Conservation (phyloP, 2,888 invertebrate species). For the Onthophagus sagittarius region DNA sequence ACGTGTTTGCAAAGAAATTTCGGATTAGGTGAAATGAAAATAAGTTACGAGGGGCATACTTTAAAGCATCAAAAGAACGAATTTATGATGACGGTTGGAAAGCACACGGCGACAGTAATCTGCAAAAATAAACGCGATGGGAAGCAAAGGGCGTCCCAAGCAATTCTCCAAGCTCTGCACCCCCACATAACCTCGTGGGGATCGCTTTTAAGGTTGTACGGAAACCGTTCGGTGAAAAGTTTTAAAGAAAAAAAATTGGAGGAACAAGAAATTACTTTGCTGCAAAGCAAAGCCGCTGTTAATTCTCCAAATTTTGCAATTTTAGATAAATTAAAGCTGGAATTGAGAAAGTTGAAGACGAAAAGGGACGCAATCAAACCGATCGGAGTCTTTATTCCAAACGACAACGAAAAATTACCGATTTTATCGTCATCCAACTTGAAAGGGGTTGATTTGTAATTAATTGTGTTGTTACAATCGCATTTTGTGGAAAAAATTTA, state of each 20-base stretch:
- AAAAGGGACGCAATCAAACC: slow-evolving; percentile 53
- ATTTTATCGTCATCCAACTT: slow-evolving; percentile 72
- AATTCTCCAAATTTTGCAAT: slow-evolving; percentile 92
- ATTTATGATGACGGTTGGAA: slow-evolving; percentile 91
- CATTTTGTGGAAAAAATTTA: too few relatives aligned
- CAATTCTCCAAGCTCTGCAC: slow-evolving; percentile 81
- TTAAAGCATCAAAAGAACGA: slow-evolving; percentile 89
- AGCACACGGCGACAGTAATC: slow-evolving; percentile 84
- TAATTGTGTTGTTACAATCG: neutral
- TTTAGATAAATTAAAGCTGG: slow-evolving; percentile 74
- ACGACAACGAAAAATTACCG: slow-evolving; percentile 60
- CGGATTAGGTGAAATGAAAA: slow-evolving; percentile 84
- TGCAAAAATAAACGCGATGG: slow-evolving; percentile 96
- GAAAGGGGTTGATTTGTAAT: slow-evolving; percentile 69
- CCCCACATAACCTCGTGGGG: slow-evolving; percentile 96
- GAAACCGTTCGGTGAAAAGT: slow-evolving; percentile 84
- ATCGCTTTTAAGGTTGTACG: slow-evolving; percentile 87
- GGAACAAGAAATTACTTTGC: slow-evolving; percentile 86
- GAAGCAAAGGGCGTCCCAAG: slow-evolving; percentile 93
- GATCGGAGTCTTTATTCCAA: slow-evolving; percentile 60
- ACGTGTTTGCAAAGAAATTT: slow-evolving; percentile 92
- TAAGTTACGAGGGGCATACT: slow-evolving; percentile 76
- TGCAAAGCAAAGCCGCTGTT: slow-evolving; percentile 83
- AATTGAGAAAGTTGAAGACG: slow-evolving; percentile 74
- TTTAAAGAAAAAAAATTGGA: slow-evolving; percentile 89